Percentiles rank a stretch among this genome's conserved stretches.
Evolutionary conservation across 2,797 vertebrate genomes (phyloP).

Genomic region (Phrynocephalus vlangalii): DNA sequence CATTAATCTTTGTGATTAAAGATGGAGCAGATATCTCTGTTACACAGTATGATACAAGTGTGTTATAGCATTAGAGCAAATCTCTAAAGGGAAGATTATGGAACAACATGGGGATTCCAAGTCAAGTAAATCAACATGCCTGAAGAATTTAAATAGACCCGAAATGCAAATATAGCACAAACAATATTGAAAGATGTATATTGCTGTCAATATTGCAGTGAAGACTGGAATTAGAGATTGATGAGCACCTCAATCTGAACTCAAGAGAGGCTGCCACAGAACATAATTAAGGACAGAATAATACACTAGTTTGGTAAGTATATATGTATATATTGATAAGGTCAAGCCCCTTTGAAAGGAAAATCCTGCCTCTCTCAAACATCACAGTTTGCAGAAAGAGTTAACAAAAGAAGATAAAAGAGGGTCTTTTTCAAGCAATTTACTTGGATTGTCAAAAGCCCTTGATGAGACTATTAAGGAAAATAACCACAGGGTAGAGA

Average conservation of each 20-base stretch:
- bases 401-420: constrained; percentile 46
- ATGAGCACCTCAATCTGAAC: constrained; percentile 22
- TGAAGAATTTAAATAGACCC: constrained; percentile 14
- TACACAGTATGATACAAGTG: constrained; percentile 31
- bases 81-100: constrained; percentile 38
- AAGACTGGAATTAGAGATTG: not conserved
- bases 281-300: constrained; percentile 38
- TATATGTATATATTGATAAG: constrained; percentile 20
- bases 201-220: not conserved
- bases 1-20: constrained; percentile 37
- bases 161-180: constrained; percentile 42
- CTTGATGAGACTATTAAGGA: constrained; percentile 61
- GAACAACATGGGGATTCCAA: constrained; percentile 34
- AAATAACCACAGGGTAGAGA: constrained; percentile 63
- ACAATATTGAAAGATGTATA: constrained; percentile 12
- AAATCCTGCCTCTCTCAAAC: constrained; percentile 37
- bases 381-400: constrained; percentile 41
- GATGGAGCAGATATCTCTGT: constrained; percentile 32
- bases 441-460: constrained; percentile 57
- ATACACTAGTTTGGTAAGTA: constrained; percentile 13
- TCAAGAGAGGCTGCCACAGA: constrained; percentile 10
- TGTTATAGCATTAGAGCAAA: not conserved
- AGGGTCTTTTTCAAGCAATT: constrained; percentile 46
- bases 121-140: constrained; percentile 1
- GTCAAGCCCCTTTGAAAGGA: constrained; percentile 30